These are phyloP conservation scores for Lordiphosa mommai DNA, from an alignment of 1,140 invertebrate genomes.

Conservation along the genomic window DNA sequence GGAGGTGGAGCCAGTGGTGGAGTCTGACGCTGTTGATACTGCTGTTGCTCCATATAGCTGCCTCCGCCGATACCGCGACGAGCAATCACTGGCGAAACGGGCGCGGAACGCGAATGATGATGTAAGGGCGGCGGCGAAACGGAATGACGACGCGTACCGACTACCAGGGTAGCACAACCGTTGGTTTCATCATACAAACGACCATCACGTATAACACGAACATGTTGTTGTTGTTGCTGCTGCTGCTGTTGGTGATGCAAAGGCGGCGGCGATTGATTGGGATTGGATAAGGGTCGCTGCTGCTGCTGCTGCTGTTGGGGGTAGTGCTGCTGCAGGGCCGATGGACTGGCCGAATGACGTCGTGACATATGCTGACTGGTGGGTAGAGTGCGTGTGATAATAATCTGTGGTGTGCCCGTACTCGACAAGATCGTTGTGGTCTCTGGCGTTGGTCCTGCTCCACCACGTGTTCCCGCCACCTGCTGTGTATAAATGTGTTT, in stretches of 20 bases:
- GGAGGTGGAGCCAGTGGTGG: slow-evolving; percentile 45
- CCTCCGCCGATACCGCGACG: too few species aligned
- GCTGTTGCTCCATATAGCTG: slow-evolving; percentile 26
- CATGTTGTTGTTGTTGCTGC: slow-evolving; percentile 54
- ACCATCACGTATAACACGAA: slow-evolving; percentile 74
- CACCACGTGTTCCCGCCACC: background rate
- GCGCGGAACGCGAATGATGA: slow-evolving; percentile 68
- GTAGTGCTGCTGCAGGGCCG: slow-evolving; percentile 20
- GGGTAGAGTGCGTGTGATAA: slow-evolving; percentile 61
- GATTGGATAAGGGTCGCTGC: slow-evolving; percentile 9
- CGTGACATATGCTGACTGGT: slow-evolving; percentile 51
- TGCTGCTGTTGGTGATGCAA: slow-evolving; percentile 55
- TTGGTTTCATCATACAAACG: slow-evolving; percentile 66
- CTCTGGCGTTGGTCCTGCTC: slow-evolving; percentile 1
- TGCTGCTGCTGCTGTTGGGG: slow-evolving; percentile 13
- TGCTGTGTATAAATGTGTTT: slow-evolving; percentile 56
- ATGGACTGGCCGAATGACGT: slow-evolving; percentile 70
- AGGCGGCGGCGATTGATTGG: slow-evolving; percentile 53
- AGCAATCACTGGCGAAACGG: slow-evolving; percentile 55
- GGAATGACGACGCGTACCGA: slow-evolving; percentile 46
- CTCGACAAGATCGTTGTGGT: slow-evolving; percentile 31
- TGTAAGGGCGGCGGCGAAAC: slow-evolving; percentile 72
- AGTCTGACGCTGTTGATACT: slow-evolving; percentile 45
- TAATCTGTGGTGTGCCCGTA: slow-evolving; percentile 52
- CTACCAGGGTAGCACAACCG: slow-evolving; percentile 16